A percentile compares a stretch with the other conserved stretches of the same genome.
phyloP scores from a whole-genome alignment of 2,113 vertebrate genomes.

The Lepisosteus oculatus region DNA sequence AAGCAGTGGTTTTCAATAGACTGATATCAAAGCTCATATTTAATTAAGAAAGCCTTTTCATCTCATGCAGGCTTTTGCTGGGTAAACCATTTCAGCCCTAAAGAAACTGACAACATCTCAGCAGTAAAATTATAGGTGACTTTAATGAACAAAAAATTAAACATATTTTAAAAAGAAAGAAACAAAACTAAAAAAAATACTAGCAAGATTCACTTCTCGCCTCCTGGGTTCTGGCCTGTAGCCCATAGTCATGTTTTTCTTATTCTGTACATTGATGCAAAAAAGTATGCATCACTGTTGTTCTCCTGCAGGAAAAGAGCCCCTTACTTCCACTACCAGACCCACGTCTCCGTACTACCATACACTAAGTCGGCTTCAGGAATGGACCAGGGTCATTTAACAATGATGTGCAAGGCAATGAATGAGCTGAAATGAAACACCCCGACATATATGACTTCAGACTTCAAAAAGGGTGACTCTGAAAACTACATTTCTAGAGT shows the following conservation, averaged over 20 bases:
- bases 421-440: no score
- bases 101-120: no score
- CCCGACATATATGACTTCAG: no score
- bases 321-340: constrained; percentile 35
- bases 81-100: no score
- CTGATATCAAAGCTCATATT: no score
- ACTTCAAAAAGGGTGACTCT: no score
- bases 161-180: background rate
- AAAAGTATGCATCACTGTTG: constrained; percentile 49
- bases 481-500: no score
- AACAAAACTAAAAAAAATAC: background rate
- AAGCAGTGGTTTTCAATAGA: no score
- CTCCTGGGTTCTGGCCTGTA: background rate
- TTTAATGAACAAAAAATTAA: background rate
- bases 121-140: no score
- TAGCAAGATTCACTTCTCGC: background rate
- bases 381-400: constrained; percentile 40
- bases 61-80: no score
- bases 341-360: constrained; percentile 42
- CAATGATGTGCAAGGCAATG: background rate
- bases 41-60: no score
- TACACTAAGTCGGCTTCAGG: constrained; percentile 55
- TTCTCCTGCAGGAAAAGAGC: constrained; percentile 50
- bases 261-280: constrained; percentile 3
- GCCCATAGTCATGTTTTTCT: background rate